These are phyloP conservation scores for Triplophysa rosa DNA, from an alignment of 2,113 vertebrate species.

Conservation along the genomic window DNA sequence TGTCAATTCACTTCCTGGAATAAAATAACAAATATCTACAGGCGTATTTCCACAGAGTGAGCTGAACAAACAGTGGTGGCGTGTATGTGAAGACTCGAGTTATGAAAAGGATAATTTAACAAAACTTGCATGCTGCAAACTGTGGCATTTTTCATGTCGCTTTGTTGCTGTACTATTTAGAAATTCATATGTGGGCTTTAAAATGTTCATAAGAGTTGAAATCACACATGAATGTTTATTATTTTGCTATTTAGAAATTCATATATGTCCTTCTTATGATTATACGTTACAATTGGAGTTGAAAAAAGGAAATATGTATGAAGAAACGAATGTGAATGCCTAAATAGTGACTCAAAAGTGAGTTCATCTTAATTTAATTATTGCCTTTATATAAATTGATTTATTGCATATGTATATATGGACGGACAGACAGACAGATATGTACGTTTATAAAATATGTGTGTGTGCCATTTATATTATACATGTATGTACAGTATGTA, in stretches of 20 bases:
- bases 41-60: not conserved
- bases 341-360: not conserved
- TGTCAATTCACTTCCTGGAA: conserved; percentile 31
- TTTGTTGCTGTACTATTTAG: not conserved
- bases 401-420: too few relatives aligned
- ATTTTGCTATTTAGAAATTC: not conserved
- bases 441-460: too few relatives aligned
- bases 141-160: not conserved
- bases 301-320: too few relatives aligned
- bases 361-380: too few relatives aligned
- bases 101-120: conserved; percentile 17
- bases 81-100: not conserved
- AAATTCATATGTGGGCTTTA: conserved; percentile 27
- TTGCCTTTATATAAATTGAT: too few relatives aligned
- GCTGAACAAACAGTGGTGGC: conserved; percentile 15
- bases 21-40: conserved; percentile 14
- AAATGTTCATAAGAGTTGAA: not conserved
- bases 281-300: not conserved
- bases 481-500: too few relatives aligned
- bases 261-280: too few relatives aligned
- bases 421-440: too few relatives aligned
- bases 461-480: too few relatives aligned
- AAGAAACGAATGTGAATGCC: not conserved
- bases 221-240: not conserved
- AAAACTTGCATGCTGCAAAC: conserved; percentile 11